Base-by-base conservation (phyloP, 2,113 vertebrate genomes). In the Cyprinodon tularosa region DNA sequence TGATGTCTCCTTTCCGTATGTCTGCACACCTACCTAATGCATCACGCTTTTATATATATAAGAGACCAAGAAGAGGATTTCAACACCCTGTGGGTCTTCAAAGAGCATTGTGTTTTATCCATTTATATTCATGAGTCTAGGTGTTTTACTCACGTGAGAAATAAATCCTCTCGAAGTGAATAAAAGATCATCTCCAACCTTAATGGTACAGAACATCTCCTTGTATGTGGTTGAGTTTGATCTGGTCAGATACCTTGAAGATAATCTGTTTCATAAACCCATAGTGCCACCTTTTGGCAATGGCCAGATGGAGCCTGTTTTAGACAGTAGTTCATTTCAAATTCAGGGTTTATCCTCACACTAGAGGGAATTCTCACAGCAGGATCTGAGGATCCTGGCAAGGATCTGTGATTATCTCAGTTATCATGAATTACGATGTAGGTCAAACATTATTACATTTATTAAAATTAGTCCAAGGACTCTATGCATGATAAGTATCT, bases 231-330 rank as follows among this genome's bases (percentile, higher is more conserved):
- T 71, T 4, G 29, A 12, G 45, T 20, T 29, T 66, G 17, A 44
- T 74, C 42, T 12, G 22, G 12, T 20, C 22, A 9, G 3, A 20
- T 4, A 1, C 9, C 50, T n/a, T 4, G 1, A 15, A 37, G 47
- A 45, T 36, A 4, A 48, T 38, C 3, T 17, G 38, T 81, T 83
- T 40, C 66, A 3, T 79, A 84, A 68, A 63, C 71, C 13, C 67
- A 89, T 71, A 87, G 77, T 86, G 90, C 88, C 92, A 89, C 48
- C 92, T 88, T 75, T 9, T 76, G 92, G 61, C 3, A 3, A 10
- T 0, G 0, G 2, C 0, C 1, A 3, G 17, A 4, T 57, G 81
- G 59, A 12, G 17, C 78, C n/a, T 40, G 17, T 61, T 38, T 17
- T 0, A 62, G 59, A 64, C 20, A 68, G 1, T 17, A 38, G 42